A percentile compares a stretch with the other conserved stretches of the same genome.
These are phyloP conservation scores for Grallaria varia DNA, from an alignment of 2,113 vertebrate species.

Conservation along the genomic window DNA sequence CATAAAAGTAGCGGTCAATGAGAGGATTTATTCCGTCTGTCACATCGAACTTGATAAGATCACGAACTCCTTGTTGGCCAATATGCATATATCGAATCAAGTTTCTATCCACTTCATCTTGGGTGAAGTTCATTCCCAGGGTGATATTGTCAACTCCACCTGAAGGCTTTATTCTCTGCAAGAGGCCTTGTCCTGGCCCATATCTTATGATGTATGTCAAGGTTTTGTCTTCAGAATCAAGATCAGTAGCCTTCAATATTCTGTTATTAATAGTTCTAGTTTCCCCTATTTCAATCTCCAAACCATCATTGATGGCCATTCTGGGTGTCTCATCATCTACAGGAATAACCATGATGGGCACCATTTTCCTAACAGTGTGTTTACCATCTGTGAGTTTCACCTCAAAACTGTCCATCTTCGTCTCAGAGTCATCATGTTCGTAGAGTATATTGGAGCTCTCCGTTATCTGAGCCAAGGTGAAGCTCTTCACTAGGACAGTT, in stretches of 20 bases:
- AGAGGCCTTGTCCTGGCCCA: slow-evolving; percentile 84
- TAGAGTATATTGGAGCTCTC: slow-evolving; percentile 92
- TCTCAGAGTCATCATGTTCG: slow-evolving; percentile 92
- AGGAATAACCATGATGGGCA: slow-evolving; percentile 86
- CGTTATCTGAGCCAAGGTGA: slow-evolving; percentile 89
- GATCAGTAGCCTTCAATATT: slow-evolving; percentile 90
- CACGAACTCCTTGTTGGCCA: slow-evolving; percentile 87
- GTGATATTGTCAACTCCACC: slow-evolving; percentile 85
- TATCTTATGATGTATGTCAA: slow-evolving; percentile 86
- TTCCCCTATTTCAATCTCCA: slow-evolving; percentile 90
- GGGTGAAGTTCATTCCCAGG: slow-evolving; percentile 92
- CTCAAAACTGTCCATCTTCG: slow-evolving; percentile 86
- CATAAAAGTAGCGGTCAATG: slow-evolving; percentile 95
- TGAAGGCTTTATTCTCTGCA: slow-evolving; percentile 76
- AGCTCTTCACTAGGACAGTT: slow-evolving; percentile 83
- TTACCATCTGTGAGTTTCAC: slow-evolving; percentile 88
- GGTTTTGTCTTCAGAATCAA: slow-evolving; percentile 89
- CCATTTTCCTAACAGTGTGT: slow-evolving; percentile 78
- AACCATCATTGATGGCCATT: slow-evolving; percentile 91
- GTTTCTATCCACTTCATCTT: slow-evolving; percentile 88
- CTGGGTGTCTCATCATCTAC: slow-evolving; percentile 95
- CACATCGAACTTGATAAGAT: slow-evolving; percentile 95
- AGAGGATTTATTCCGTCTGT: slow-evolving; percentile 92
- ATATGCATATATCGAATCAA: slow-evolving; percentile 85
- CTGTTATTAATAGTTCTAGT: slow-evolving; percentile 82